Evolutionary conservation across 2,888 invertebrate species (phyloP).

Genomic region (Saturnia pavonia): DNA sequence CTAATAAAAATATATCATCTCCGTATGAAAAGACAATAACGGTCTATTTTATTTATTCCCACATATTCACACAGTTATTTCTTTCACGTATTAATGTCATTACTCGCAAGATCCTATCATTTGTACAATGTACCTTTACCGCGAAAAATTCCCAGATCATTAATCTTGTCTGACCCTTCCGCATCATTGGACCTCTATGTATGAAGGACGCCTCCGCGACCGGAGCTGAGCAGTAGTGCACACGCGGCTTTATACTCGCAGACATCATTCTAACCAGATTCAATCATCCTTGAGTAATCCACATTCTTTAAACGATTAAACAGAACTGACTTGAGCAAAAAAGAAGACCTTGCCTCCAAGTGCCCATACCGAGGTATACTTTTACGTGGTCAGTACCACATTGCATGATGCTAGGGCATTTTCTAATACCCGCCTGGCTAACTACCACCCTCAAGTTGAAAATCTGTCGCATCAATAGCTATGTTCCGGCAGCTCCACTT

Average conservation of each 20-base stretch:
- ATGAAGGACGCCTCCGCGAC: slow-evolving; percentile 36
- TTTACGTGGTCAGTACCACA: too few species aligned
- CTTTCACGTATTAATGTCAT: slow-evolving; percentile 9
- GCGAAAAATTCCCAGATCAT: slow-evolving; percentile 41
- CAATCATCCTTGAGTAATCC: neutral
- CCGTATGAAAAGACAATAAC: neutral
- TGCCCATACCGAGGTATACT: too few species aligned
- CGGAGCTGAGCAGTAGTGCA: neutral
- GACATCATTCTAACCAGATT: neutral
- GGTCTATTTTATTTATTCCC: neutral
- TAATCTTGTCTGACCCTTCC: slow-evolving; percentile 62
- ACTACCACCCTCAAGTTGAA: too few species aligned
- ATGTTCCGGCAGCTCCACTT: too few species aligned
- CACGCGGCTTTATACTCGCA: neutral
- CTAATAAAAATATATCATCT: neutral
- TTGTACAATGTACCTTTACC: slow-evolving; percentile 15
- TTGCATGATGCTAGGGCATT: too few species aligned
- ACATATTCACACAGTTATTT: slow-evolving; percentile 4
- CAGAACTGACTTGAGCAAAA: too few species aligned
- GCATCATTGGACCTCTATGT: slow-evolving; percentile 52
- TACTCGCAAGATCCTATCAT: neutral
- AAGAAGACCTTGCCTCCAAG: too few species aligned
- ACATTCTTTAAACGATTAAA: neutral
- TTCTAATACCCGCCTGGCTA: too few species aligned
- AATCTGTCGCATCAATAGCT: too few species aligned